Evolutionary conservation across 64 coral and sea anemone species (phyloP).

Genomic region (Actinia tenebrosa): DNA sequence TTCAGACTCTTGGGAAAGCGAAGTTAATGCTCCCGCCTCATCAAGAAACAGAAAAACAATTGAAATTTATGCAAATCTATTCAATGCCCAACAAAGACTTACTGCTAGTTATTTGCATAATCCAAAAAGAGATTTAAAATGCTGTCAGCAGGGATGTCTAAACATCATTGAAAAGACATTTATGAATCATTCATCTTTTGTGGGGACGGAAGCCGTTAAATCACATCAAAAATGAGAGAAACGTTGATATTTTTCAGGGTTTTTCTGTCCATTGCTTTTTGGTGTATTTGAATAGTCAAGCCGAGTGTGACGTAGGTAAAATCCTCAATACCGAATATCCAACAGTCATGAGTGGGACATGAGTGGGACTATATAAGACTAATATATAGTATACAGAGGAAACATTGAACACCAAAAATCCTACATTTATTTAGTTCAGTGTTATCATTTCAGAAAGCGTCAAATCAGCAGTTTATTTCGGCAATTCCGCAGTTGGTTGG

Average conservation of each 20-base stretch:
- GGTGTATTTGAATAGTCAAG: neutral
- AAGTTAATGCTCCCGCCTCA: slow-evolving; percentile 24
- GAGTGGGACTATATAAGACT: too few species aligned
- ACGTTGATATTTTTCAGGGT: too few species aligned
- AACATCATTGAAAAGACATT: neutral
- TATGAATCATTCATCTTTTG: too few species aligned
- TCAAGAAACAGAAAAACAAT: neutral
- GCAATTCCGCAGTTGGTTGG: too few species aligned
- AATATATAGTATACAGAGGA: neutral
- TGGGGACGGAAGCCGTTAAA: too few species aligned
- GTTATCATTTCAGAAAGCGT: too few species aligned
- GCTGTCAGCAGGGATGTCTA: neutral
- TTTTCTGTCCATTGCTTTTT: too few species aligned
- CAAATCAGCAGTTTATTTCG: too few species aligned
- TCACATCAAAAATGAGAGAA: too few species aligned
- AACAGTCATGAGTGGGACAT: neutral
- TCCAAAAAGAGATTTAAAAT: neutral
- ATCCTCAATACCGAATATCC: neutral
- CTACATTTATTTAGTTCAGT: neutral
- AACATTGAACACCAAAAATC: neutral
- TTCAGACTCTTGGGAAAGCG: neutral
- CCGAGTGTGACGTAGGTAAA: neutral
- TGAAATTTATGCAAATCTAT: slow-evolving; percentile 5
- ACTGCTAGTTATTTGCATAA: neutral
- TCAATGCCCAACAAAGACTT: neutral